These are phyloP conservation scores for Neodiprion virginianus DNA, from an alignment of 1,140 invertebrate genomes.

Conservation along the genomic window DNA sequence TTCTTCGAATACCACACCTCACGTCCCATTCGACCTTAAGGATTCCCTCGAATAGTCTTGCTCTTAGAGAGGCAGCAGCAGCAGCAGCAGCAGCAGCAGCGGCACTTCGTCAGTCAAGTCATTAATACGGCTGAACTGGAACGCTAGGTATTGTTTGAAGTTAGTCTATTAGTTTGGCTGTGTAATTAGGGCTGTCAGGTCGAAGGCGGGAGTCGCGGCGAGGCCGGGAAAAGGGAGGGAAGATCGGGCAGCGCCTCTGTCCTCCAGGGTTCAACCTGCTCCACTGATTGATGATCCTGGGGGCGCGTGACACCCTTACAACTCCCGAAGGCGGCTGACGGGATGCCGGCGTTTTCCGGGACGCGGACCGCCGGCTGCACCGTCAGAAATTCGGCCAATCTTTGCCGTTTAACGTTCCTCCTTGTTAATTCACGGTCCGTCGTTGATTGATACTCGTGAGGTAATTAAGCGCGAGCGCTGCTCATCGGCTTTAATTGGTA, in stretches of 20 bases:
- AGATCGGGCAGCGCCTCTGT: conserved; percentile 3
- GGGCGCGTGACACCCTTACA: conserved; percentile 1
- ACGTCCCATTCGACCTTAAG: too few species aligned
- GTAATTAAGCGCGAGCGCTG: too few species aligned
- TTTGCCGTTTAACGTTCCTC: background rate
- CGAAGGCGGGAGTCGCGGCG: conserved; percentile 1
- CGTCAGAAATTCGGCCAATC: background rate
- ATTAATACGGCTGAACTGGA: background rate
- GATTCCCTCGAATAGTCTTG: too few species aligned
- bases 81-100: background rate
- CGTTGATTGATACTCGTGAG: background rate
- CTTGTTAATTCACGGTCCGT: background rate
- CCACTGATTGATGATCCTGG: background rate
- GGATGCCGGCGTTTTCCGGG: background rate
- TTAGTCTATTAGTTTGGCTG: conserved; percentile 21
- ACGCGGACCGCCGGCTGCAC: background rate
- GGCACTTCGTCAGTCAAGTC: conserved; percentile 10
- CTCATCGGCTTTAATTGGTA: too few species aligned
- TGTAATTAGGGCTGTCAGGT: conserved; percentile 28
- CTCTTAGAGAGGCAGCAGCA: background rate
- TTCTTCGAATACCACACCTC: too few species aligned
- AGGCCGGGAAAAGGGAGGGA: background rate
- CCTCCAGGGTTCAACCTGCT: background rate
- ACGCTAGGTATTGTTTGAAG: conserved; percentile 24
- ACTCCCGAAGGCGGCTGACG: background rate